Percentiles rank a stretch among this genome's conserved stretches.
Conservation (phyloP, 2,888 invertebrate species). For the Fragum fragum region DNA sequence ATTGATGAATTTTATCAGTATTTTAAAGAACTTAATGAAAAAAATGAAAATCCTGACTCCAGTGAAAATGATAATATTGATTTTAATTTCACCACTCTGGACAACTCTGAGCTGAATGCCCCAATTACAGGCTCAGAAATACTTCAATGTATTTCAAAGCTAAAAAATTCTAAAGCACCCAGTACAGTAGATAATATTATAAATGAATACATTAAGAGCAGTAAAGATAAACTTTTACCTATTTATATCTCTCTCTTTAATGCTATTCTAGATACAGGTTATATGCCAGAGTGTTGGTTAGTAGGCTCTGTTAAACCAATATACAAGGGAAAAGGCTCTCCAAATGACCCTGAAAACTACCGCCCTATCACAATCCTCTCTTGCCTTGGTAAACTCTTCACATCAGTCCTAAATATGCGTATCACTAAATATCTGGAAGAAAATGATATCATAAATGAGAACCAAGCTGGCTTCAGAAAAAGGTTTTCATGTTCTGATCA, state of each 20-base stretch:
- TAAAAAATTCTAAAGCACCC: slow-evolving; percentile 47
- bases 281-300: slow-evolving; percentile 38
- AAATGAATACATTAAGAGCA: slow-evolving; percentile 59
- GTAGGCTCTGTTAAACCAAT: slow-evolving; percentile 43
- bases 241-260: slow-evolving; percentile 29
- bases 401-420: slow-evolving; percentile 43
- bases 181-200: slow-evolving; percentile 39
- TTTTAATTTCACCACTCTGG: slow-evolving; percentile 33
- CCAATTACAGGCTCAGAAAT: slow-evolving; percentile 46
- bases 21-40: slow-evolving; percentile 25
- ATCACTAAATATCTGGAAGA: slow-evolving; percentile 37
- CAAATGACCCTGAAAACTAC: slow-evolving; percentile 25
- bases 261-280: slow-evolving; percentile 38
- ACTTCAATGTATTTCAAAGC: slow-evolving; percentile 33
- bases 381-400: slow-evolving; percentile 53
- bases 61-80: not conserved
- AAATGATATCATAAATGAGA: slow-evolving; percentile 33
- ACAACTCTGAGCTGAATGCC: no score
- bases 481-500: no score
- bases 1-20: slow-evolving; percentile 26
- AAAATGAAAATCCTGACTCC: not conserved
- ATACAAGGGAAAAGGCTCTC: slow-evolving; percentile 37
- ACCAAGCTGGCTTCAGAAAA: slow-evolving; percentile 55
- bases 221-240: slow-evolving; percentile 18
- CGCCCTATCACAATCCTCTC: slow-evolving; percentile 45